Base-by-base conservation (phyloP, 2,888 invertebrate species). In the Clostera curtula region DNA sequence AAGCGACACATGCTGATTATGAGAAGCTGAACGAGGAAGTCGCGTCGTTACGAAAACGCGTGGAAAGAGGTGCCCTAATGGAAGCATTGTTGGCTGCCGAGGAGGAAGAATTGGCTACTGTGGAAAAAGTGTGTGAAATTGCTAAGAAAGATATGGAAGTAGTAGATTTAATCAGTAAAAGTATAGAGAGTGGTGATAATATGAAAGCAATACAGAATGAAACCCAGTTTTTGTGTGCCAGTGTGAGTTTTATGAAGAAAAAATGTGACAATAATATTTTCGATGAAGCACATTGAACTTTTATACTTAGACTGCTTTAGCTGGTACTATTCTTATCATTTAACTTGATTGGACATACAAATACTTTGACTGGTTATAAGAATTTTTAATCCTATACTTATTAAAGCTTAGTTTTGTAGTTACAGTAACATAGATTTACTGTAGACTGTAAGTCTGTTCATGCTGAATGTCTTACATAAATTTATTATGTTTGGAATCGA, bases 71-170 rank as follows among this genome's bases (percentile, higher is more conserved):
- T 16, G 77, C 76, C 1, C 40, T 77, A 7, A 71, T 82, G 77
- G 77, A 75, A 37, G 66, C 73, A 8, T 48, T 80, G 32, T 54
- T 83, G 0, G 57, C 47, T 17, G 68, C 72, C 0, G 82, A 83
- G 34, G 72, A 71, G 36, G 68, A 74, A 26, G 77, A 82, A 38
- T 42, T 83, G 1, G 49, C 66, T 4, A 59, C 70, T 2, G 49
- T 71, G 7, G 77, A 74, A 29, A 67, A 65, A 44, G 57, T 74
- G 1, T 79, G 72, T 58, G 76, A 79, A 50, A 54, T 59, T 14
- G 76, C 76, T 0, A 73, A 71, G 24, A 77, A 71, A 29, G 74
- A 82, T 27, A 76, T 80, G 72, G 71, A 77, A 40, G 50, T 63
- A 1, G 38, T 77, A 16, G 76, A 80, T 49, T 36, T 67, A 28